Base-by-base conservation (phyloP, 2,888 invertebrate species). In the Dichetophora obliterata region DNA sequence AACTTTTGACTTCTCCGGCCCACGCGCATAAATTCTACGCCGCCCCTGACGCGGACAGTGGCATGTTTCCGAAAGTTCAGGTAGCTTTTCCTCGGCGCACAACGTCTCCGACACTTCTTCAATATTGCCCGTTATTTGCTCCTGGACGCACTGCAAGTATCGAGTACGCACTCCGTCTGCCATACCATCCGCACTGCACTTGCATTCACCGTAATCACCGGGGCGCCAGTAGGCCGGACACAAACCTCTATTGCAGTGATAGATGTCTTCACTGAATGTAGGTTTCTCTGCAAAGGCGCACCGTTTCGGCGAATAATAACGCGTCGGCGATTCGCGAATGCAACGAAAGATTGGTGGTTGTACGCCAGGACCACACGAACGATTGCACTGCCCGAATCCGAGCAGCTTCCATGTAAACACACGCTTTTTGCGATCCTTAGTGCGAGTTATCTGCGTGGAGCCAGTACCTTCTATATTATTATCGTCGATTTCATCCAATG, bases 201-300 rank as follows among this genome's bases (percentile, higher is more conserved):
- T 93, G 85, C 97, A 97, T 0, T 93, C 91, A 16, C 93, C 92
- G 95, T 96, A 97, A 19, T 93, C 91, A 0, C 93, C 91, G 69
- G 93, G 91, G 14, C 86, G 85, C 97, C 97, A 97, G 78, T 94
- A 93, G 0, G 96, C 93, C 6, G 95, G 93, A 85, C 97, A 97
- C 0, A 95, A 93, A 52, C 92, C 92, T 0, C 91, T 90, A 86
- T 95, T 96, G 85, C 95, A 95, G 31, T 92, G 91, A 87, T 94
- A 89, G 80, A 88, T 86, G 66, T 92, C 89, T 14, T 92, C 91
- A 82, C 92, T 91, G 22, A 91, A 89, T 22, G 90, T 87, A 0
- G 93, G 94, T 79, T 91, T 91, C 75, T 92, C 91, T n/a, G 91
- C 83, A 81, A 88, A 92, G 79, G 90, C 92, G 89, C 92, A 97